Evolutionary conservation across 2,888 invertebrate genomes (phyloP).

Genomic region (Spilarctia lutea): DNA sequence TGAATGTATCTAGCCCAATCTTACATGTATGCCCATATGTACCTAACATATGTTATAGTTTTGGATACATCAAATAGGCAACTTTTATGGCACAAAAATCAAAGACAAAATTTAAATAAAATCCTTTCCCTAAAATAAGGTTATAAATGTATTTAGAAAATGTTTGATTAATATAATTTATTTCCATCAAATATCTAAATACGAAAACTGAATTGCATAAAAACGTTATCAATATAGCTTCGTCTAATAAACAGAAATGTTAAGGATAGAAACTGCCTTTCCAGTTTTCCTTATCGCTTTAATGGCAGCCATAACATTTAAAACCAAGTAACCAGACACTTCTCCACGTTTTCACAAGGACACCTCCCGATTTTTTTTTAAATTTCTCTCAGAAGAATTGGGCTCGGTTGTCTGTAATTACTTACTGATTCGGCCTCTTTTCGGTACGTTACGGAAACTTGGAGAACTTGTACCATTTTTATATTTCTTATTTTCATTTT

Average conservation of each 20-base stretch:
- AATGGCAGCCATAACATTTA: not conserved
- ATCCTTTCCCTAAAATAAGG: too few species aligned
- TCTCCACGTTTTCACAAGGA: slow-evolving; percentile 15
- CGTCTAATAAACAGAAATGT: not conserved
- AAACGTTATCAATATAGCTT: not conserved
- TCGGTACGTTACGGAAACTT: slow-evolving; percentile 28
- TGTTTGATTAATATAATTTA: too few species aligned
- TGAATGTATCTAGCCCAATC: too few species aligned
- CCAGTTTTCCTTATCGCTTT: not conserved
- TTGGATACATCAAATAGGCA: too few species aligned
- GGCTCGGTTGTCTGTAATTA: slow-evolving; percentile 44
- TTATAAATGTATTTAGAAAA: too few species aligned
- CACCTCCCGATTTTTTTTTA: slow-evolving; percentile 32
- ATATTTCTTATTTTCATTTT: slow-evolving; percentile 39
- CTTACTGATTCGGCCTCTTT: slow-evolving; percentile 51
- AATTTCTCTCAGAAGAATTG: slow-evolving; percentile 40
- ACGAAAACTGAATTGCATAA: not conserved
- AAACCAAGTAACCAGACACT: slow-evolving; percentile 2
- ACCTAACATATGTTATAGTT: too few species aligned
- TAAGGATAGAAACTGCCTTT: not conserved
- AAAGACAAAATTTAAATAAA: too few species aligned
- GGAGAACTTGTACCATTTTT: slow-evolving; percentile 36
- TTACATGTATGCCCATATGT: too few species aligned
- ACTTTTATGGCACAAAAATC: too few species aligned
- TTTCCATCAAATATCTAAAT: too few species aligned